Conservation (phyloP, 1,140 invertebrate genomes). For the Bilobella aurantiaca region DNA sequence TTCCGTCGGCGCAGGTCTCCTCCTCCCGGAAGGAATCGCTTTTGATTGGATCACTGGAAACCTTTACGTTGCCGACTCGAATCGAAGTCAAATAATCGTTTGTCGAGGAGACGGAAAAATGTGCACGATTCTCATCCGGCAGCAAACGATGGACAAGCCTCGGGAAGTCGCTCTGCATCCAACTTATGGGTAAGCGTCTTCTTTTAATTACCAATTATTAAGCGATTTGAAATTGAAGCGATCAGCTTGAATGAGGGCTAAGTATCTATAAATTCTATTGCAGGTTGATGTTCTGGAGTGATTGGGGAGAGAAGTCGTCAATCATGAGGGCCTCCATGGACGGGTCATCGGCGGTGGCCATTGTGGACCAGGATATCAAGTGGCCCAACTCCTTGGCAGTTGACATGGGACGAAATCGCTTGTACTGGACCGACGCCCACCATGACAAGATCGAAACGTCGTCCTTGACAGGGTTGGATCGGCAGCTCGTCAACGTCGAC, state of each 20-base stretch:
- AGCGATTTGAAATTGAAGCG: too few relatives aligned
- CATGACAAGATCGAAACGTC: slow-evolving; percentile 70
- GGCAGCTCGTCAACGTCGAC: slow-evolving; percentile 39
- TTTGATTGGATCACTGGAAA: slow-evolving; percentile 71
- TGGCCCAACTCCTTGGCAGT: slow-evolving; percentile 45
- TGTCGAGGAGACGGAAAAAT: slow-evolving; percentile 53
- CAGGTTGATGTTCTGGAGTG: slow-evolving; percentile 63
- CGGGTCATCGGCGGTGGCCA: slow-evolving; percentile 52
- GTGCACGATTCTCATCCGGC: slow-evolving; percentile 48
- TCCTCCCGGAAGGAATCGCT: slow-evolving; percentile 60
- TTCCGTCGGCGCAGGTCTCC: slow-evolving; percentile 52
- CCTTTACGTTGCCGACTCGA: slow-evolving; percentile 67
- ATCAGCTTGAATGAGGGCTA: too few relatives aligned
- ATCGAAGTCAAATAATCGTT: slow-evolving; percentile 59
- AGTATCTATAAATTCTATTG: not conserved
- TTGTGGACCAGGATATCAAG: slow-evolving; percentile 60
- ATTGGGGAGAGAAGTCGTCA: slow-evolving; percentile 61
- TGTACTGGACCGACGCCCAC: slow-evolving; percentile 81
- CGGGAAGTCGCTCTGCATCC: slow-evolving; percentile 42
- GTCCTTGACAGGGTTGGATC: slow-evolving; percentile 63
- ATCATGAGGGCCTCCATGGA: slow-evolving; percentile 78
- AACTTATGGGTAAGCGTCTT: slow-evolving; percentile 28
- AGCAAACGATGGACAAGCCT: slow-evolving; percentile 33
- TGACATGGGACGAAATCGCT: slow-evolving; percentile 44
- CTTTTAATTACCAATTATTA: not conserved